Evolutionary conservation across 2,113 vertebrate species (phyloP), one percentile per base, ranked within the genome.

Genomic region (Stomatorhinus ivindoensis): DNA sequence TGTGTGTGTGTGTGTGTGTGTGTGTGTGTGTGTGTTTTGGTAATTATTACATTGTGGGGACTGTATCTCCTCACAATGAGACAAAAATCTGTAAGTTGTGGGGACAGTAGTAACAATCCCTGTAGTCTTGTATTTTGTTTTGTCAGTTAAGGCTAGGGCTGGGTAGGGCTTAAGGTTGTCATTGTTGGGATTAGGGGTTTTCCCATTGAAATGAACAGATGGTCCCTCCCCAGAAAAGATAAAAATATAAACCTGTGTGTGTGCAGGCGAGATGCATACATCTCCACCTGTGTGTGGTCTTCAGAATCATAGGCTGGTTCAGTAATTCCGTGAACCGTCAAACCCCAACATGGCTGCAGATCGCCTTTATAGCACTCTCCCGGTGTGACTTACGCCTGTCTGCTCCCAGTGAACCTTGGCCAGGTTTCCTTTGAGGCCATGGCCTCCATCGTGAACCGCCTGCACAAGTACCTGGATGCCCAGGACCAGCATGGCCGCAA

Each of bases 401-500:
- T 89, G 2, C 55, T 24, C 94, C 65, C 92, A 99, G 98, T 99
- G 88, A 99, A 99, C 93, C 95, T 99, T 87, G 98, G 98, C 89
- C 98, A 99, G 93, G 97, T 97, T 1, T 99, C 98, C 48, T 99
- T 99, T 47, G 98, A 99, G 93, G 97, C 98, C 0, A 99, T 99
- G 97, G 98, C 98, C 3, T 98, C 98, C 1, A 96, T 99, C 91
- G 97, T 98, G 90, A 99, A 99, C 94, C 97, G 98, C 87, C 97
- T 99, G 55, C 98, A 99, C 88, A 99, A 98, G 94, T 99, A 98
- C 94, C 91, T 99, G 93, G 98, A 99, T 93, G 97, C 95, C 93
- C 98, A 99, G 92, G 98, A 99, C 94, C 97, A 98, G 95, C 98
- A 99, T 0, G 98, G 98, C 80, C 97, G 98, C 87, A 99, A 99